These are phyloP conservation scores for Noctua pronuba DNA, from an alignment of 2,888 invertebrate genomes.

Conservation along the genomic window DNA sequence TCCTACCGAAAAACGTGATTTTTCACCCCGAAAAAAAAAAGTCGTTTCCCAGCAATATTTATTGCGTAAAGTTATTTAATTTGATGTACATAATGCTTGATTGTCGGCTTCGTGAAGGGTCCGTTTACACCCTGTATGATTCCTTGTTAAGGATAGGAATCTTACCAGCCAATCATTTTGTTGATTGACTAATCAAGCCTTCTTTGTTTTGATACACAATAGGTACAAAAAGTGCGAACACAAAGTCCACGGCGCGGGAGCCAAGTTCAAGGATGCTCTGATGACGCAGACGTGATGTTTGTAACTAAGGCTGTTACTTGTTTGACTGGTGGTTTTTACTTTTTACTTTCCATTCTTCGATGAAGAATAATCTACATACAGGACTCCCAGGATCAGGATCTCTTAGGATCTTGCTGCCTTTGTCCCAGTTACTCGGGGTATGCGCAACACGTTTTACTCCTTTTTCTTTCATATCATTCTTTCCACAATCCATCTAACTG, in stretches of 20 bases:
- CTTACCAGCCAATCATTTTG: neutral
- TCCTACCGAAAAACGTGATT: no score
- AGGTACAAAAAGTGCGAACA: neutral
- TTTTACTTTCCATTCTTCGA: constrained; percentile 2
- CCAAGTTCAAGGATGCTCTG: constrained; percentile 38
- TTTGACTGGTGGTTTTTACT: neutral
- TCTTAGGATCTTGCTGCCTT: neutral
- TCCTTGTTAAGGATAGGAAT: neutral
- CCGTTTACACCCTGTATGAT: no score
- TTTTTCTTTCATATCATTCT: neutral
- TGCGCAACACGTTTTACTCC: neutral
- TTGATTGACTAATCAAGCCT: neutral
- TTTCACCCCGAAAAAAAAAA: no score
- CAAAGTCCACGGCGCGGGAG: neutral
- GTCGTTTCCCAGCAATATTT: no score
- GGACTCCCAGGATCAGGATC: neutral
- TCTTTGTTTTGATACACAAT: constrained; percentile 5
- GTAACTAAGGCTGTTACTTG: neutral
- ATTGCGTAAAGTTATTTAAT: no score
- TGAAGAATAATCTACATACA: neutral
- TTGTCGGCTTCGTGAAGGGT: no score
- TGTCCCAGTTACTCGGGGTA: neutral
- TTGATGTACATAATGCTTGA: no score
- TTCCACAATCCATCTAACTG: neutral
- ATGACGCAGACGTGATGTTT: constrained; percentile 26